Evolutionary conservation across 2,113 vertebrate genomes (phyloP).

Genomic region (Ginglymostoma cirratum): DNA sequence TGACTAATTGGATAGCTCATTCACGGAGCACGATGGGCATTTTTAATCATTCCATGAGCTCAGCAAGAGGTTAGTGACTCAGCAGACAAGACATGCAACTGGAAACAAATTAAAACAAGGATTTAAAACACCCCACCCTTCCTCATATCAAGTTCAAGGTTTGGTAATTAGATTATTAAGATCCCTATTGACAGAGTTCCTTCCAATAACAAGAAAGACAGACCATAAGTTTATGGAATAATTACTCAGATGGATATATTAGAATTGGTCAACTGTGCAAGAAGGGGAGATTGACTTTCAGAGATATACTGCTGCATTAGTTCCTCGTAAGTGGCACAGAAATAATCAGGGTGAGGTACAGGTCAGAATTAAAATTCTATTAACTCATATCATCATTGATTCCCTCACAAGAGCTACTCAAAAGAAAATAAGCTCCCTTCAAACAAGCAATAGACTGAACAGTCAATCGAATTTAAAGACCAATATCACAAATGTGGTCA

Average conservation of each 20-base stretch:
- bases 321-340: background rate
- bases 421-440: background rate
- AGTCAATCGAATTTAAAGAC: background rate
- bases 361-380: background rate
- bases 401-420: background rate
- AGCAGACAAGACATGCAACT: background rate
- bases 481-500: background rate
- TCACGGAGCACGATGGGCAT: background rate
- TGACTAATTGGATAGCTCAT: background rate
- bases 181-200: background rate
- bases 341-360: conserved; percentile 11
- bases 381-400: background rate
- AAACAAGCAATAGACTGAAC: background rate
- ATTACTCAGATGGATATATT: background rate
- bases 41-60: background rate
- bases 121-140: background rate
- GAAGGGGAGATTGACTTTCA: background rate
- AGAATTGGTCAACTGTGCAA: background rate
- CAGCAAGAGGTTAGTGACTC: background rate
- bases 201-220: background rate
- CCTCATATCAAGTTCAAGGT: background rate
- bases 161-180: background rate
- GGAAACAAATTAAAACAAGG: background rate
- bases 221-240: background rate
- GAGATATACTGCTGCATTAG: background rate